Conservation (phyloP, 1,140 invertebrate species). For the Saccostrea cuccullata region DNA sequence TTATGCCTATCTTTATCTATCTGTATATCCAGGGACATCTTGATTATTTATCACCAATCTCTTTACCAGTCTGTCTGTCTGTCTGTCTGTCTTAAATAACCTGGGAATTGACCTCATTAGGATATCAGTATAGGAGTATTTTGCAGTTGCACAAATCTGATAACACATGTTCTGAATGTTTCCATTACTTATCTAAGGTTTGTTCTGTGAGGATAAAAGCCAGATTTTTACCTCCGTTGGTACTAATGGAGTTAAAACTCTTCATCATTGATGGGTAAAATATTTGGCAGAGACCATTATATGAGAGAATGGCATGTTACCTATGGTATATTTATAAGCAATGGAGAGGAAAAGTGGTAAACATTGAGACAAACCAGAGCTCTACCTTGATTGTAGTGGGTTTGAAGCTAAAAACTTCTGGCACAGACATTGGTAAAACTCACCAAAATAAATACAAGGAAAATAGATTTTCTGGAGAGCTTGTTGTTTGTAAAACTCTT, state of each 20-base stretch:
- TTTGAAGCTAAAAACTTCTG: no score
- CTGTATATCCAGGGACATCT: no score
- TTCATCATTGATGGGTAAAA: not conserved
- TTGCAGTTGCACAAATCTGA: no score
- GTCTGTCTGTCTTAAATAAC: not conserved
- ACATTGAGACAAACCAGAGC: not conserved
- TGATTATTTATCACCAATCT: not conserved
- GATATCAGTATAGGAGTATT: no score
- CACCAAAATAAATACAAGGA: conserved; percentile 9
- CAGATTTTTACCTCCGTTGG: no score
- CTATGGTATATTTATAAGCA: not conserved
- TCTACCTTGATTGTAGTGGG: not conserved
- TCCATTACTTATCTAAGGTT: no score
- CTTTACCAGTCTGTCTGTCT: not conserved
- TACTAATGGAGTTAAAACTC: not conserved
- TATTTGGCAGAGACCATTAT: not conserved
- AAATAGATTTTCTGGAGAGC: not conserved
- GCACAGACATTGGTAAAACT: not conserved
- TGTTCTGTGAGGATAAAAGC: no score
- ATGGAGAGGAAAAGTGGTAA: not conserved
- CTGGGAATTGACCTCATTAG: no score
- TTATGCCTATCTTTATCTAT: no score
- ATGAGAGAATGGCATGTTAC: not conserved
- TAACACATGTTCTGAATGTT: no score
- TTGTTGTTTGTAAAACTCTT: conserved; percentile 19